Percentiles rank a stretch among this genome's conserved stretches.
phyloP scores from a whole-genome alignment of 2,888 invertebrate species.

The Perizoma flavofasciatum region DNA sequence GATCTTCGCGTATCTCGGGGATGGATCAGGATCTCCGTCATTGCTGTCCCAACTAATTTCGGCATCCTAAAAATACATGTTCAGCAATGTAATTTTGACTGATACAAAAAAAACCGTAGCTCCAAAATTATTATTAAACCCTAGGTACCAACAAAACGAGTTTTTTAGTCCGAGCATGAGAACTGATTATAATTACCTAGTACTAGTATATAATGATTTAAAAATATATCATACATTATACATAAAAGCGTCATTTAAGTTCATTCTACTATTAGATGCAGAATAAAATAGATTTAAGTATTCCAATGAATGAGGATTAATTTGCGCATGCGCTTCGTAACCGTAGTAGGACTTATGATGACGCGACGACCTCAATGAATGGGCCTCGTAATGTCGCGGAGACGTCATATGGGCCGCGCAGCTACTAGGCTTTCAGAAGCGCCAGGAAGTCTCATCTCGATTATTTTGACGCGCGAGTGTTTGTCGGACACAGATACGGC shows the following conservation, averaged over 20 bases:
- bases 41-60: slow-evolving; percentile 94
- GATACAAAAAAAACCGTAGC: too few relatives aligned
- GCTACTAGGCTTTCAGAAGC: slow-evolving; percentile 57
- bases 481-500: slow-evolving; percentile 22
- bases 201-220: too few relatives aligned
- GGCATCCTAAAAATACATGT: slow-evolving; percentile 87
- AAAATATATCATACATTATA: too few relatives aligned
- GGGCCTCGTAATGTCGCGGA: slow-evolving; percentile 44
- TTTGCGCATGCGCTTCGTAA: slow-evolving; percentile 9
- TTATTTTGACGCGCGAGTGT: slow-evolving; percentile 5
- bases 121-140: too few relatives aligned
- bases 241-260: too few relatives aligned
- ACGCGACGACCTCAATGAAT: slow-evolving; percentile 18
- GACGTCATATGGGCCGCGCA: slow-evolving; percentile 73
- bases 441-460: slow-evolving; percentile 25
- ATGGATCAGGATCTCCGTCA: slow-evolving; percentile 90
- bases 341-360: too few relatives aligned
- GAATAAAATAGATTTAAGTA: too few relatives aligned
- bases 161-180: too few relatives aligned
- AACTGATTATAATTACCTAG: too few relatives aligned
- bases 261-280: too few relatives aligned
- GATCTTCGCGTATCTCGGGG: slow-evolving; percentile 85
- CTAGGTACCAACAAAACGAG: too few relatives aligned
- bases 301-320: not conserved
- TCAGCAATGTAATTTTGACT: too few relatives aligned